Percentiles rank a stretch among this genome's conserved stretches.
Evolutionary conservation across 1,140 invertebrate species (phyloP).

Genomic region (Tetramorium simillimum): DNA sequence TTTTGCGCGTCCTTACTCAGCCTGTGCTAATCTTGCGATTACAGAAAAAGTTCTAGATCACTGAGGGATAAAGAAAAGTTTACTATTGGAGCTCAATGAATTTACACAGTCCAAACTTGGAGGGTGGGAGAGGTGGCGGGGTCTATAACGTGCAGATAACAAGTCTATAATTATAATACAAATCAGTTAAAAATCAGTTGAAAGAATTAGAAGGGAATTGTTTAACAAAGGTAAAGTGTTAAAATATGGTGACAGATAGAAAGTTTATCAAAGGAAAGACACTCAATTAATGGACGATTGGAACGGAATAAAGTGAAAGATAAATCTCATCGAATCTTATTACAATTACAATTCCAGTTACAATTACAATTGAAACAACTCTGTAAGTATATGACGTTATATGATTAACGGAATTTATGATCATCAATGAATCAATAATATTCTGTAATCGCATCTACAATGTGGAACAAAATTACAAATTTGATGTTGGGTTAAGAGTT

Average conservation of each 20-base stretch:
- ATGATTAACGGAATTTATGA: neutral
- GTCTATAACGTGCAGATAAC: neutral
- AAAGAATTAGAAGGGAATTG: neutral
- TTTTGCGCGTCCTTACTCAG: constrained; percentile 14
- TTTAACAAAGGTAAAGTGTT: neutral
- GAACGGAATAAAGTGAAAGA: neutral
- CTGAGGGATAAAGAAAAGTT: neutral
- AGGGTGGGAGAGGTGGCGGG: no score
- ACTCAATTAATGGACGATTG: neutral
- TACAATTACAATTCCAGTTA: neutral
- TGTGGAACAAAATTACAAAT: no score
- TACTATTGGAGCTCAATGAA: neutral
- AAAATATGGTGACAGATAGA: neutral
- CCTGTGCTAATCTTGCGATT: neutral
- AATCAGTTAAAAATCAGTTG: neutral
- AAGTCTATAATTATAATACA: neutral
- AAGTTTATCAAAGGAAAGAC: neutral
- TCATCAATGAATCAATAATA: neutral
- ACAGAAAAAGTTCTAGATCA: neutral
- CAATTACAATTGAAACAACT: neutral
- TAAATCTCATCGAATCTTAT: neutral
- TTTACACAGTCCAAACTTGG: no score
- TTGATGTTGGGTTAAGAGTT: no score
- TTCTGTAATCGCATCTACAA: no score
- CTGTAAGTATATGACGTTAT: neutral